Base-by-base conservation (phyloP, 2,113 vertebrate species). In the Stigmatopora argus region DNA sequence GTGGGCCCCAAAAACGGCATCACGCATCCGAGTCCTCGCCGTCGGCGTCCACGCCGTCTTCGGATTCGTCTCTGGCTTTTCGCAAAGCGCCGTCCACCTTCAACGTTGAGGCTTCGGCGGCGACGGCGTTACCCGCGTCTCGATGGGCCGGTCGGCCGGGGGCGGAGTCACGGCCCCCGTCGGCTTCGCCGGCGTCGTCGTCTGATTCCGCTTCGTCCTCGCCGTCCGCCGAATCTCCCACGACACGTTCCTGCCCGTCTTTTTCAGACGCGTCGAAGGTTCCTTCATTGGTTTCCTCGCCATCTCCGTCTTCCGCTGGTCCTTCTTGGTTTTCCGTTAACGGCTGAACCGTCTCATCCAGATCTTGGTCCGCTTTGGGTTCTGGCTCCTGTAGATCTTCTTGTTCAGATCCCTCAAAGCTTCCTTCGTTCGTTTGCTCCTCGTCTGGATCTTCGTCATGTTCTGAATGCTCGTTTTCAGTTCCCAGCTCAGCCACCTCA, bases 11-110 rank as follows among this genome's bases (percentile, higher is more conserved):
- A 35, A 60, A 12, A 60, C 35, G 2, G 18, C 35, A 19, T 60
- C 90, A 86, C 1, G 77, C 79, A 46, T 90, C 90, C 17, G 90
- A 90, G 64, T 91, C 88, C 77, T 90, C 90, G 21, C 64, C 41
- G 56, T 89, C 88, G 12, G 82, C 90, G 1, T 87, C 82, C 21
- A 71, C 71, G 1, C 86, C 87, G 14, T 90, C 87, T 14, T 89
- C 87, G 9, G 86, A 85, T 19, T 81, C 80, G 8, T 64, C 56
- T 0, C 58, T 76, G 14, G 55, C 48, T 72, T 72, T 83, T 2
- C 12, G 52, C 17, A 79, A 53, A 21, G 73, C 13, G 19, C 83
- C 68, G 3, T 74, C 70, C 41, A 15, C 59, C n/a, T 2, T 44
- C 11, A 71, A 13, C 35, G 59, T 4, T 12, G 38, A 2, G 7